Conservation (phyloP, 2,113 vertebrate genomes). For the Raja brachyura region DNA sequence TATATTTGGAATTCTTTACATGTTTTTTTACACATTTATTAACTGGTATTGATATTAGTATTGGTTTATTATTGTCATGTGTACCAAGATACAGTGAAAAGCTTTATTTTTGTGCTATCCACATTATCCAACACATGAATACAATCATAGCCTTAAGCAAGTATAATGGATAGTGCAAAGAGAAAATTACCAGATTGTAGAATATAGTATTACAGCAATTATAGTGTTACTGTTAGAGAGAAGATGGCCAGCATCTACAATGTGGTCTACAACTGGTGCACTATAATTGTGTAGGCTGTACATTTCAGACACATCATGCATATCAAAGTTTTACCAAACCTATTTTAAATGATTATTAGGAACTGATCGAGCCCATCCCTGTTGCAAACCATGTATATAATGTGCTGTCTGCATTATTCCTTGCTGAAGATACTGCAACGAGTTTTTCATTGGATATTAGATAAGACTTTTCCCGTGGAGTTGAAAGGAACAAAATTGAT, state of each 20-base stretch:
- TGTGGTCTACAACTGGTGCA: not conserved
- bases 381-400: not conserved
- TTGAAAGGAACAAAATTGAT: not conserved
- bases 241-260: no score
- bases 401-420: not conserved
- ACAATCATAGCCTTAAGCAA: no score
- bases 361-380: not conserved
- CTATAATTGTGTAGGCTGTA: not conserved
- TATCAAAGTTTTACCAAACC: not conserved
- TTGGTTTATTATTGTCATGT: no score
- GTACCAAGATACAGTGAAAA: no score
- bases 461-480: not conserved
- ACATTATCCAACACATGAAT: no score
- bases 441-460: not conserved
- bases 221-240: no score
- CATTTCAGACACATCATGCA: not conserved
- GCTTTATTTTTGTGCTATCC: no score
- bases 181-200: no score
- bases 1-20: not conserved
- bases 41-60: not conserved
- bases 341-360: not conserved
- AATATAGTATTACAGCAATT: no score
- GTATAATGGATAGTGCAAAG: no score
- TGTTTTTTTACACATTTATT: not conserved
- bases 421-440: not conserved